Evolutionary conservation across 1,140 invertebrate species (phyloP), one percentile per base, ranked within the genome.

Genomic region (Conopomorpha cramerella): DNA sequence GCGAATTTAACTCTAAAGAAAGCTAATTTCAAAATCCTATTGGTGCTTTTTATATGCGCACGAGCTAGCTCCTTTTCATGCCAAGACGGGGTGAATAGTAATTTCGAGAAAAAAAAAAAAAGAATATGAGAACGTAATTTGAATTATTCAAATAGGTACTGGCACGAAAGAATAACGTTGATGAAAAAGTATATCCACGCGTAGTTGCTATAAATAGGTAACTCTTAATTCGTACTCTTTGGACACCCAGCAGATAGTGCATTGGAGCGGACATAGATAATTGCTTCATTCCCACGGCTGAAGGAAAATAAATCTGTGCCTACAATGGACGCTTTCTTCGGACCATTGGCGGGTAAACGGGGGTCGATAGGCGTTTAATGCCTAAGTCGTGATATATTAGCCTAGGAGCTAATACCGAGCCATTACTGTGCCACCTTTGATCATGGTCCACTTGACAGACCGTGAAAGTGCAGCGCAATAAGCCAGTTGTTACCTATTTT

Each of bases 11-110:
- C n/a, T n/a, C n/a, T n/a, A 73, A 74, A 74, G 65, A 72, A 74
- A 70, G 63, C 70, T 70, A 72, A 72, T 72, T 72, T 72, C 66
- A 72, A 66, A 74, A 68, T 70, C 65, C 59, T 70, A 72, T 72
- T 70, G 58, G 57, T 53, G 51, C n/a, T 65, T 55, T 68, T 58
- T 65, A 54, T 67, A 62, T 66, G 65, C 65, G 67, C 65, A 53
- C 53, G 63, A 65, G 65, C 64, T 55, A n/a, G n/a, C n/a, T n/a
- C n/a, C n/a, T n/a, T n/a, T n/a, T n/a, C n/a, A n/a, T n/a, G n/a
- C n/a, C n/a, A n/a, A n/a, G n/a, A n/a, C n/a, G n/a, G n/a, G n/a
- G n/a, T n/a, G n/a, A n/a, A n/a, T n/a, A n/a, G n/a, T n/a, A n/a
- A n/a, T n/a, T n/a, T n/a, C n/a, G n/a, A n/a, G n/a, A n/a, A n/a